Evolutionary conservation across 2,797 vertebrate species (phyloP).

Genomic region (Gastrophryne carolinensis): DNA sequence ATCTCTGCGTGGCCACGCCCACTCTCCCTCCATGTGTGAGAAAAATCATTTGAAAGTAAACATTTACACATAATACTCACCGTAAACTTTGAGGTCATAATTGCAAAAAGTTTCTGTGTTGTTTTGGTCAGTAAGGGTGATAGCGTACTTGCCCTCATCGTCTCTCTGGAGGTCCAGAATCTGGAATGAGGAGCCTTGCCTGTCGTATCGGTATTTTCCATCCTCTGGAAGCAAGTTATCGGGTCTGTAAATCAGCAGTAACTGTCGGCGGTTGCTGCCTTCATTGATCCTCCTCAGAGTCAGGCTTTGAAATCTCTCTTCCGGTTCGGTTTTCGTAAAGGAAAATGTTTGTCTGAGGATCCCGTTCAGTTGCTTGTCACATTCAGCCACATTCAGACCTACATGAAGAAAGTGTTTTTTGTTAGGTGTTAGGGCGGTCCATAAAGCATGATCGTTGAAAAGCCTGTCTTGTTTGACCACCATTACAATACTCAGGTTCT

Average conservation of each 20-base stretch:
- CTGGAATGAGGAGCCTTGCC: neutral
- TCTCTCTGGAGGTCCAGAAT: neutral
- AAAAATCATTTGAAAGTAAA: no score
- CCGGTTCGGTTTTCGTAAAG: neutral
- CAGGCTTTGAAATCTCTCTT: neutral
- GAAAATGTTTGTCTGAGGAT: neutral
- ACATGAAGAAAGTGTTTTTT: neutral
- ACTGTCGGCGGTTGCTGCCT: accelerated
- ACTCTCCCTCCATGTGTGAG: no score
- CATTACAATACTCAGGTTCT: no score
- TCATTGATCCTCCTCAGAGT: neutral
- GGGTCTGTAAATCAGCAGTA: neutral
- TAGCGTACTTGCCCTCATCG: neutral
- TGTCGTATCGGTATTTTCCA: neutral
- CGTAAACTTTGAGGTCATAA: constrained; percentile 7
- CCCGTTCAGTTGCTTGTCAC: neutral
- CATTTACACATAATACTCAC: neutral
- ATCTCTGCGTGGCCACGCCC: neutral
- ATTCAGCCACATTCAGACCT: neutral
- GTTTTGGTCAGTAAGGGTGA: neutral
- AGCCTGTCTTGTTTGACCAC: no score
- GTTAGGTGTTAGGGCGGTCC: no score
- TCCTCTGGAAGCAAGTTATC: no score
- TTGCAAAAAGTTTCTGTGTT: neutral
- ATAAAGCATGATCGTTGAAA: no score